Conservation (phyloP, 2,113 vertebrate genomes). For the Antigone vipio region DNA sequence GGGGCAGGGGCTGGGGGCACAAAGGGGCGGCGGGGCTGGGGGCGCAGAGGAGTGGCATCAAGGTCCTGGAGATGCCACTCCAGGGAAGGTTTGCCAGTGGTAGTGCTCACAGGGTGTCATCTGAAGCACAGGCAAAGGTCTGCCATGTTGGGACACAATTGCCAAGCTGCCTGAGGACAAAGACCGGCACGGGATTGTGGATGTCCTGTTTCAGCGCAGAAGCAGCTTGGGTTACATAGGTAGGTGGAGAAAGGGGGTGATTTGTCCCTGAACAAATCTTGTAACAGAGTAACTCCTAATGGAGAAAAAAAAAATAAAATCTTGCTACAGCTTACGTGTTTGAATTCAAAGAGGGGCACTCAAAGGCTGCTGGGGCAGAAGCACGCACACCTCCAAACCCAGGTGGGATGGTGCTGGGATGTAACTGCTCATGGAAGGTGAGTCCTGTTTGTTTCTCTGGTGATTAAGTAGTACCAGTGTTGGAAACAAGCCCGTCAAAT, state of each 20-base stretch:
- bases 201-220: background rate
- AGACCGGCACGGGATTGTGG: background rate
- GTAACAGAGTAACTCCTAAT: background rate
- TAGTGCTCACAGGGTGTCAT: background rate
- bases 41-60: background rate
- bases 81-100: background rate
- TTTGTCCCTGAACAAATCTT: background rate
- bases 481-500: background rate
- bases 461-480: background rate
- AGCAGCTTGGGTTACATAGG: rapidly evolving
- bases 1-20: background rate
- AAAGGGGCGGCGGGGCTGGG: no score
- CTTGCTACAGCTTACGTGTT: rapidly evolving
- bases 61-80: background rate
- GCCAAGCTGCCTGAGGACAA: background rate
- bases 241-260: background rate
- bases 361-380: background rate
- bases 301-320: background rate
- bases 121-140: background rate
- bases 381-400: background rate
- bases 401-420: background rate
- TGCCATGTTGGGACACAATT: background rate
- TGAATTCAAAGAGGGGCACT: background rate
- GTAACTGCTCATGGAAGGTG: background rate
- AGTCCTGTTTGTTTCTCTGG: background rate